A percentile compares a stretch with the other conserved stretches of the same genome.
These are phyloP conservation scores for Pseudorasbora parva DNA, from an alignment of 2,113 vertebrate genomes.

Conservation along the genomic window DNA sequence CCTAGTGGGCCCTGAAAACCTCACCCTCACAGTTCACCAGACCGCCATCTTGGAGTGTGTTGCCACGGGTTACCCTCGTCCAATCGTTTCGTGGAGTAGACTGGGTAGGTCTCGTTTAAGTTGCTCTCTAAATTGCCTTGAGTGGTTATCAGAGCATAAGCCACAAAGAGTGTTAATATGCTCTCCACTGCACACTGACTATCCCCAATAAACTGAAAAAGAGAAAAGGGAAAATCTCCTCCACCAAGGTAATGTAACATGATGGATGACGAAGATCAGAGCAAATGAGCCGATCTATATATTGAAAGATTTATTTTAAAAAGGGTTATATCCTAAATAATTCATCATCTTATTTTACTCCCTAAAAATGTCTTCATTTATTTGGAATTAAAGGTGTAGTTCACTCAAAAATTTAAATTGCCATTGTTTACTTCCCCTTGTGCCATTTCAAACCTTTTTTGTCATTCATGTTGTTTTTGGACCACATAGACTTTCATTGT, in stretches of 20 bases:
- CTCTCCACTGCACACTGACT: neutral
- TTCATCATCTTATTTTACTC: too few relatives aligned
- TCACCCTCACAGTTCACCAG: conserved; percentile 97
- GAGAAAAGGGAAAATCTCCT: conserved; percentile 11
- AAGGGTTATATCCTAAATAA: neutral
- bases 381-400: neutral
- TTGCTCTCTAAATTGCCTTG: neutral
- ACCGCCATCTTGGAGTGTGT: conserved; percentile 96
- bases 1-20: conserved; percentile 96
- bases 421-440: neutral
- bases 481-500: neutral
- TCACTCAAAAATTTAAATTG: neutral
- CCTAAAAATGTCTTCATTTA: neutral
- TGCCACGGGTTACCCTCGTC: conserved; percentile 96
- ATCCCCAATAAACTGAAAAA: conserved; percentile 12
- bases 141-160: neutral
- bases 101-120: conserved; percentile 82
- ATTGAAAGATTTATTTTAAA: neutral
- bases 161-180: neutral
- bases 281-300: neutral
- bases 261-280: neutral
- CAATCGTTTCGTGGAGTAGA: conserved; percentile 99
- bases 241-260: neutral
- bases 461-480: neutral
- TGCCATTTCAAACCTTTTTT: neutral